Base-by-base conservation (phyloP, 1,140 invertebrate genomes). In the Orchestia grillus region DNA sequence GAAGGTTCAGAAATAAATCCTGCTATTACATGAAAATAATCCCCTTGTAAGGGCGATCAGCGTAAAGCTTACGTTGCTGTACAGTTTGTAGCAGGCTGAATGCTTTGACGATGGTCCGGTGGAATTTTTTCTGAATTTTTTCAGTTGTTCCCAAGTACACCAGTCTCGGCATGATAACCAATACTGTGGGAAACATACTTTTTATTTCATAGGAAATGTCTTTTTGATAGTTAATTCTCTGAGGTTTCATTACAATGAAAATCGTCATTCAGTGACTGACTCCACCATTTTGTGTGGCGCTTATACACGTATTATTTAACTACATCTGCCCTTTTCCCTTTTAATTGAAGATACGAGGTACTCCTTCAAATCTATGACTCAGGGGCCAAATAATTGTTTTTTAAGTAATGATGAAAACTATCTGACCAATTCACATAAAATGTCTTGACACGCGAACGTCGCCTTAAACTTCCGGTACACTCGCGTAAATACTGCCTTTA, bases 1-100 rank as follows among this genome's bases (percentile, higher is more conserved):
- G 28, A 44, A 91, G 88, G 88, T 91, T 91, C 44, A 43, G 88
- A 91, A 91, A 91, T 91, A 91, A 91, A 91, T 91, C 88, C 88
- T 91, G 88, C 44, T 43, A 91, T 91, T 91, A 77, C 62, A 23
- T 77, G 62, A 77, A 77, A 77, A 77, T 77, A 77, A 77, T 77
- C 62, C 62, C 62, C 62, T 77, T 77, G 62, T 23, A 77, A 77
- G 11, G 62, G 28, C 62, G 62, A 77, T 77, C 62, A 77, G 36
- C 11, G 62, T 28, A 53, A 19, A 23, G 62, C 1, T 77, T 15
- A 36, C 62, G 47, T 77, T 77, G 62, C 15, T 77, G 62, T 77
- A 77, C 62, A 77, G 62, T 77, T 77, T 36, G 11, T 36, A 28
- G 62, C 47, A 23, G 15, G 62, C 62, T 77, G 62, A 28, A 77